These are phyloP conservation scores for Phrynocephalus versicolor DNA, from an alignment of 2,113 vertebrate species.

Conservation along the genomic window DNA sequence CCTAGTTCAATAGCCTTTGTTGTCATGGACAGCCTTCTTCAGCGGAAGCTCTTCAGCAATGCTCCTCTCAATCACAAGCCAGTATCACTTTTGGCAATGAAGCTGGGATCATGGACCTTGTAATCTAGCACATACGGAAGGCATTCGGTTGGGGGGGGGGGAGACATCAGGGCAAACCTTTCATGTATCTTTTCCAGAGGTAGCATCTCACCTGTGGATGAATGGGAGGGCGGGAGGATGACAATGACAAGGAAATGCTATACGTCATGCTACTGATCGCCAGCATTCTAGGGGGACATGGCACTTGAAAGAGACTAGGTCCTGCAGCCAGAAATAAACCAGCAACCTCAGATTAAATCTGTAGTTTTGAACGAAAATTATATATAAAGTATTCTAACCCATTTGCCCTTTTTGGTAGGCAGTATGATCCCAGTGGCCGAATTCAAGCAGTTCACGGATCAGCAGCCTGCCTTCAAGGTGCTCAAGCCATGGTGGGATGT, in stretches of 20 bases:
- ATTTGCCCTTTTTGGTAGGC: constrained; percentile 39
- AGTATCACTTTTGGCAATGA: not conserved
- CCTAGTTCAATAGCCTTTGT: not conserved
- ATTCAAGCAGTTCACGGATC: constrained; percentile 83
- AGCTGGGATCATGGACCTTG: not conserved
- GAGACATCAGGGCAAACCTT: not conserved
- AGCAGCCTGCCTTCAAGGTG: constrained; percentile 82
- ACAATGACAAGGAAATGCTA: not conserved
- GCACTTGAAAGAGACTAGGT: too few species aligned
- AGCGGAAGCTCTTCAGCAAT: not conserved
- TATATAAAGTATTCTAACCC: not conserved
- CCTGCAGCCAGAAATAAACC: not conserved
- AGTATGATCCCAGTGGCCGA: constrained; percentile 89
- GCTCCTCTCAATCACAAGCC: not conserved
- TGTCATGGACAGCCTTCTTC: not conserved
- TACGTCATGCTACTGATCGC: too few species aligned
- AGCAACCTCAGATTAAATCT: not conserved
- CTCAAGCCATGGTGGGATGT: constrained; percentile 96
- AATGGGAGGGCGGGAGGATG: not conserved
- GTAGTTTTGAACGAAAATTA: not conserved
- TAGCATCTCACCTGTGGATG: not conserved
- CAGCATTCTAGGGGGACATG: too few species aligned
- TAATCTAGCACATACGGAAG: not conserved
- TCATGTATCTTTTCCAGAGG: not conserved
- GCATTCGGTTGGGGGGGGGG: not conserved